These are phyloP conservation scores for Cranoglanis bouderius DNA, from an alignment of 2,113 vertebrate genomes.

Conservation along the genomic window DNA sequence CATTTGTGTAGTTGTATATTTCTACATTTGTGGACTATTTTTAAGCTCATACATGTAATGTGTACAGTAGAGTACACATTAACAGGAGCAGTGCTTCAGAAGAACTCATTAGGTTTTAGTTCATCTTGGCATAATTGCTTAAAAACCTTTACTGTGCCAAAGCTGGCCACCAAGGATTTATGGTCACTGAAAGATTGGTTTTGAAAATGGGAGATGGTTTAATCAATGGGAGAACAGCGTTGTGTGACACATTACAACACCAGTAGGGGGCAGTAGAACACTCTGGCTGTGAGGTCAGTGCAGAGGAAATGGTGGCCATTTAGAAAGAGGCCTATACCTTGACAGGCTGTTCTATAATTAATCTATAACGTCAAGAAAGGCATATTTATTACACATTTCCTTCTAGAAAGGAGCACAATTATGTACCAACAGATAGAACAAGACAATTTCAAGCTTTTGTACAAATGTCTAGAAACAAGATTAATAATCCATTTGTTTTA, in stretches of 20 bases:
- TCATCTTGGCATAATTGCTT: background rate
- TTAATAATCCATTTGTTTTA: background rate
- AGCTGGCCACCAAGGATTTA: background rate
- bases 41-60: too few relatives aligned
- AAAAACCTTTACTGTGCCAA: background rate
- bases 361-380: background rate
- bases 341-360: background rate
- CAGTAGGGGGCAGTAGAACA: constrained; percentile 20
- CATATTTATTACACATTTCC: background rate
- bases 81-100: too few relatives aligned
- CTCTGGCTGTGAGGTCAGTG: background rate
- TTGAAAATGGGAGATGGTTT: background rate
- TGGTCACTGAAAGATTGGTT: background rate
- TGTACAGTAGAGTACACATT: too few relatives aligned
- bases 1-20: too few relatives aligned
- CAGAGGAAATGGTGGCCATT: background rate
- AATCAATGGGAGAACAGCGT: background rate
- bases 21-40: too few relatives aligned
- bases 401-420: background rate
- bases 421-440: background rate
- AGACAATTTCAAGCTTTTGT: background rate
- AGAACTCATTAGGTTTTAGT: too few relatives aligned
- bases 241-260: background rate
- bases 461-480: background rate
- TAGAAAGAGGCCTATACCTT: background rate